These are phyloP conservation scores for Stegana nigrithorax DNA, from an alignment of 2,888 invertebrate species.

Conservation along the genomic window DNA sequence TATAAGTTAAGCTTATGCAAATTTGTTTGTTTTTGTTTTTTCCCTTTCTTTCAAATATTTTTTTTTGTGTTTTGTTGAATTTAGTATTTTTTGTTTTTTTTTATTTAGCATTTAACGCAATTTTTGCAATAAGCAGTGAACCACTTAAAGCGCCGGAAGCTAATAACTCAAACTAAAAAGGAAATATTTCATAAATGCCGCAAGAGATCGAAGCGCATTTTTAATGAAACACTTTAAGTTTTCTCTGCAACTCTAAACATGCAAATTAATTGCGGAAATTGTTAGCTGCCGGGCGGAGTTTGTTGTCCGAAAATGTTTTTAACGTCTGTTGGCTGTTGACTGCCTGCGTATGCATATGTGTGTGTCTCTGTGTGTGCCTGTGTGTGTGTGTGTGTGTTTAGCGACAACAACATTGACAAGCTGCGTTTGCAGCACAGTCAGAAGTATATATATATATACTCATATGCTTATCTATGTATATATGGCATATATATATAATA, in stretches of 20 bases:
- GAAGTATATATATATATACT: no score
- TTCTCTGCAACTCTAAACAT: neutral
- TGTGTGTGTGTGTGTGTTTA: no score
- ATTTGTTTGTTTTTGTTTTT: no score
- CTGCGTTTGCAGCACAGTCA: no score
- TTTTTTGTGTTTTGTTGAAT: neutral
- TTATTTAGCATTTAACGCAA: slow-evolving; percentile 43
- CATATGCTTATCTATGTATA: no score
- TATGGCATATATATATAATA: no score
- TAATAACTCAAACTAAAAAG: no score
- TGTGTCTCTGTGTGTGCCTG: no score
- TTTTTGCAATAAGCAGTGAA: slow-evolving; percentile 28
- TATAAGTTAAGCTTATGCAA: no score
- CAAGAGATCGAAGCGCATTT: neutral
- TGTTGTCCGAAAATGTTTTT: neutral
- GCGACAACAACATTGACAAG: neutral
- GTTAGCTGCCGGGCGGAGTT: neutral
- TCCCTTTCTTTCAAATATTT: no score
- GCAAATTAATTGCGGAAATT: slow-evolving; percentile 11
- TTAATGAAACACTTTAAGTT: slow-evolving; percentile 5
- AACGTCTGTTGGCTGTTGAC: no score
- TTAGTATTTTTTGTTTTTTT: neutral
- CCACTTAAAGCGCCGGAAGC: neutral
- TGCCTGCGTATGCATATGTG: no score
- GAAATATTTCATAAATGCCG: neutral